Base-by-base conservation (phyloP, 2,113 vertebrate genomes). In the Oxygymnocypris stewartii region DNA sequence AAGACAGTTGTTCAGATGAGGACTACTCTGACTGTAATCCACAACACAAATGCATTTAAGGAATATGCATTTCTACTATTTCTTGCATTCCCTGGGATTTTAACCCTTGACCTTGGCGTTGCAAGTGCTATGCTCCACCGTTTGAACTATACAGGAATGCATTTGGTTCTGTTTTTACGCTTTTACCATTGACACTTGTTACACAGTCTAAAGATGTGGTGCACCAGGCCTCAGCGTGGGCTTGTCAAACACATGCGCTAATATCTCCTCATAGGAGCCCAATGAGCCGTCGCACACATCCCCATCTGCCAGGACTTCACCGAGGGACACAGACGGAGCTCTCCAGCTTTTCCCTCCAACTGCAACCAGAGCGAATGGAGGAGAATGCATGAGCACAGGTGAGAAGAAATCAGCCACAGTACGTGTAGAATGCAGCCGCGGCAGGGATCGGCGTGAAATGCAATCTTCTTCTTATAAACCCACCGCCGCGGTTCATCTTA, bases 221-320 rank as follows among this genome's bases (percentile, higher is more conserved):
- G 25, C 4, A 1, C n/a, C n/a, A 4, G 93, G 91, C 89, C 91
- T 90, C 91, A 83, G 91, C 90, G 92, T 93, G 94, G 93, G 93
- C 92, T 92, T 94, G 93, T 93, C 92, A 92, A 94, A 93, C 94
- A 95, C 93, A 88, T 91, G 92, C 88, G 90, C 92, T 93, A 94
- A 95, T 94, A 94, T 93, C 92, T 94, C 89, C 90, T 94, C 94
- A 94, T 93, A 94, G 93, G 92, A 93, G 91, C 92, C 91, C 93
- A 95, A 94, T 94, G 94, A 95, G 93, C 93, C 93, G 92, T 94
- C 93, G 92, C 92, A 92, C 89, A 28, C 88, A 92, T 90, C 91
- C 90, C 93, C 93, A 94, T 95, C 94, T 94, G 93, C 93, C 92
- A 90, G 89, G 85, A 88, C 11, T 86, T 86, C 88, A 86, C 86